Evolutionary conservation across 2,113 vertebrate genomes (phyloP).

Genomic region (Ascaphus truei): DNA sequence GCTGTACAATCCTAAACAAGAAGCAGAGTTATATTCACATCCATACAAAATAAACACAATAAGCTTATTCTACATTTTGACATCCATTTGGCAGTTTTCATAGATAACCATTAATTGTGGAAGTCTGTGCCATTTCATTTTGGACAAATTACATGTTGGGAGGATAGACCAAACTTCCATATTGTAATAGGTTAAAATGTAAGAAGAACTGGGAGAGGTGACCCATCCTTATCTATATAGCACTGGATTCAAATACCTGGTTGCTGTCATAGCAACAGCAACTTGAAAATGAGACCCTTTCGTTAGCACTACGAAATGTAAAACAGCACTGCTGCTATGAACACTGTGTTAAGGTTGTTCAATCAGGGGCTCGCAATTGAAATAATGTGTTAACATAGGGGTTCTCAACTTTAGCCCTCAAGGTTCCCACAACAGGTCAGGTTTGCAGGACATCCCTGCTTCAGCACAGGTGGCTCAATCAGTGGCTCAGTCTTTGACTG

Average conservation of each 20-base stretch:
- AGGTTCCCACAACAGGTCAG: no score
- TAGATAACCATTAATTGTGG: no score
- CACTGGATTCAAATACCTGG: slow-evolving; percentile 69
- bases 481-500: no score
- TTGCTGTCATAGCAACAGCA: slow-evolving; percentile 59
- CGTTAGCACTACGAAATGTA: slow-evolving; percentile 56
- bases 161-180: no score
- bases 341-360: slow-evolving; percentile 54
- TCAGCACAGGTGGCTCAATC: no score
- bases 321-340: slow-evolving; percentile 52
- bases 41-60: not conserved
- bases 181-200: slow-evolving; percentile 36
- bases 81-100: not conserved
- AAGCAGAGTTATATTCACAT: not conserved
- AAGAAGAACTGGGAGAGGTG: slow-evolving; percentile 60
- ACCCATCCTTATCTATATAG: slow-evolving; percentile 64
- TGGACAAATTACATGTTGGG: no score
- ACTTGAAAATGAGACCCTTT: slow-evolving; percentile 66
- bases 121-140: no score
- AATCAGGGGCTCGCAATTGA: slow-evolving; percentile 57
- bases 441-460: no score
- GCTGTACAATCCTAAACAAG: not conserved
- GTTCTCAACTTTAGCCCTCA: no score
- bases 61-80: not conserved
- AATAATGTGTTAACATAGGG: no score